Evolutionary conservation across 1,140 invertebrate genomes (phyloP), one percentile per base, ranked within the genome.

Genomic region (Plectus sambesii): DNA sequence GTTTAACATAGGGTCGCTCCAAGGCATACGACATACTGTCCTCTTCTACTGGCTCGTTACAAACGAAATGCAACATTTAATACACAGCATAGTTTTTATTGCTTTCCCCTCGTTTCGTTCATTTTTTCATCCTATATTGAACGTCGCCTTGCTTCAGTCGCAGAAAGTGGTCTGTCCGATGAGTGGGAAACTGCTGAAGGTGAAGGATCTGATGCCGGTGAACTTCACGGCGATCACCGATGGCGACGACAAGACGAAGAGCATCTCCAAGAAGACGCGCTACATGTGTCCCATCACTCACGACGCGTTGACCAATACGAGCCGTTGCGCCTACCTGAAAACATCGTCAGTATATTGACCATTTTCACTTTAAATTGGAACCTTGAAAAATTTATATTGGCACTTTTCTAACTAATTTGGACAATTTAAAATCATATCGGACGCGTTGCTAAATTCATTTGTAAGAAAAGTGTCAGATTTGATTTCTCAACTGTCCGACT

Each of bases 211-310:
- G 6, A 83, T 97, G 60, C 77, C 83, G 56, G 81, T 99, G 0
- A 89, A 92, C 67, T 98, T 97, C 71, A 94, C 86, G 0, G 72
- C 81, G 56, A 81, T 93, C 0, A 84, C 85, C 54, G 71, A 76
- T 47, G 59, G 69, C 24, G 69, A 69, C 44, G 49, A 47, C 15
- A 23, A 36, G 12, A 23, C 8, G 36, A 46, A 42, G 22, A 52
- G 25, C 40, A 38, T 42, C 38, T 43, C 23, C 17, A 37, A 59
- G 6, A 42, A 88, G 69, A 84, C 85, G 40, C 76, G 89, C 64
- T 99, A 93, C 69, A 92, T 92, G 79, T 99, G 94, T 73, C 84
- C 93, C 3, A 82, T 99, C 0, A 97, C 90, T 23, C 84, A 89
- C 71, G 94, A 99, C 74, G 79, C 93, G 42, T 72, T 99, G 8